These are phyloP conservation scores for Harpagifer antarcticus DNA, from an alignment of 2,797 vertebrate genomes.

Conservation along the genomic window DNA sequence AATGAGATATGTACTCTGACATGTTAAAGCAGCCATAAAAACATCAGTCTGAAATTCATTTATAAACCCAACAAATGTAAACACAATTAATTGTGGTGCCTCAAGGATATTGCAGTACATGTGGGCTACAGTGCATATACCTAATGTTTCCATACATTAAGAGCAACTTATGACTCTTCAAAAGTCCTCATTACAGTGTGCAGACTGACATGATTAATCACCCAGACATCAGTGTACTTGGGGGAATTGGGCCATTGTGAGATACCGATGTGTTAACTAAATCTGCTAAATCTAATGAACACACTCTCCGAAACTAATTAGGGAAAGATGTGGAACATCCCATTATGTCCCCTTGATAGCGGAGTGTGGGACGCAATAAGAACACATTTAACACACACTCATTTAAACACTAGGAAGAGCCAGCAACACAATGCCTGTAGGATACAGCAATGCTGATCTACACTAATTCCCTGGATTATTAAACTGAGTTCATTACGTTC, in stretches of 20 bases:
- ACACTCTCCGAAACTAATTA: slow-evolving; percentile 78
- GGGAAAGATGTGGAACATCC: slow-evolving; percentile 67
- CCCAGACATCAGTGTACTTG: slow-evolving; percentile 56
- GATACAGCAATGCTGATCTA: slow-evolving; percentile 47
- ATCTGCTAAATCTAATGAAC: slow-evolving; percentile 77
- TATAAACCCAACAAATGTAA: slow-evolving; percentile 41
- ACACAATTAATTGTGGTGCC: slow-evolving; percentile 42
- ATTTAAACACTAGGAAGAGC: slow-evolving; percentile 40
- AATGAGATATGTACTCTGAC: slow-evolving; percentile 27
- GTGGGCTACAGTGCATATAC: slow-evolving; percentile 17
- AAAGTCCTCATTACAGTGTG: slow-evolving; percentile 60
- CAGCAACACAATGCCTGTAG: slow-evolving; percentile 40
- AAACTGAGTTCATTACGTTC: slow-evolving; percentile 75
- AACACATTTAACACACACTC: slow-evolving; percentile 49
- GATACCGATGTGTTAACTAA: slow-evolving; percentile 70
- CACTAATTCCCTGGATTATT: slow-evolving; percentile 67
- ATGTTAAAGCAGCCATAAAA: slow-evolving; percentile 36
- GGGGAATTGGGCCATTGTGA: slow-evolving; percentile 62
- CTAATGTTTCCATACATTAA: slow-evolving; percentile 34
- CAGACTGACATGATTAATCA: slow-evolving; percentile 75
- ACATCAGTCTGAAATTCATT: slow-evolving; percentile 42
- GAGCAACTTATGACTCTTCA: slow-evolving; percentile 60
- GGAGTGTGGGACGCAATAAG: slow-evolving; percentile 34
- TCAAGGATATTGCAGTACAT: slow-evolving; percentile 24
- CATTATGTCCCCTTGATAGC: slow-evolving; percentile 55